phyloP scores from a whole-genome alignment of 2,888 invertebrate genomes.

The Metalampra italica region DNA sequence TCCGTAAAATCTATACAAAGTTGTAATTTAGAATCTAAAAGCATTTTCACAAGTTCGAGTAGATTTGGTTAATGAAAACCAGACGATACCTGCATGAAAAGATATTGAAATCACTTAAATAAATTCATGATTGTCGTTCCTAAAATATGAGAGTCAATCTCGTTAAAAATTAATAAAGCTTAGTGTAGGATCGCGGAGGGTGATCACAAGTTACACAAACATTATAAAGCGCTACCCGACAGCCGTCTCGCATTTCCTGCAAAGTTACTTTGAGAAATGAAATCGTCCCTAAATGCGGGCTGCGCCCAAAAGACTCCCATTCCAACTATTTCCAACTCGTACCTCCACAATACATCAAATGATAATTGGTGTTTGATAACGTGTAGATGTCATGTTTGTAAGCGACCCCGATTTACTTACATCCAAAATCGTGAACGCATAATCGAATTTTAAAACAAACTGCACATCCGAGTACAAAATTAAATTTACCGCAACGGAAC shows the following conservation, averaged over 20 bases:
- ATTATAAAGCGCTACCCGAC: constrained; percentile 11
- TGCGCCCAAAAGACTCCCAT: constrained; percentile 43
- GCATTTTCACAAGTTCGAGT: too few relatives aligned
- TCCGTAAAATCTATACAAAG: too few relatives aligned
- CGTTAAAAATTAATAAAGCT: constrained; percentile 18
- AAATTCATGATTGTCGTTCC: not conserved
- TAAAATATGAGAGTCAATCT: constrained; percentile 11
- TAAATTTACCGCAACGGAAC: constrained; percentile 43
- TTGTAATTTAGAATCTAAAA: too few relatives aligned
- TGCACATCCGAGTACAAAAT: constrained; percentile 36
- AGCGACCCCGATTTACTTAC: not conserved
- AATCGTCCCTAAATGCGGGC: constrained; percentile 36
- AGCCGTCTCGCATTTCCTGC: constrained; percentile 18
- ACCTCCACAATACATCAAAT: not conserved
- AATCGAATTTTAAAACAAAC: constrained; percentile 38
- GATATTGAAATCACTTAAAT: too few relatives aligned
- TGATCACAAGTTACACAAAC: constrained; percentile 8
- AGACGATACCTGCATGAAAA: too few relatives aligned
- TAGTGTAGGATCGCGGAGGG: constrained; percentile 1
- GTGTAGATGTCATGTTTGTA: too few relatives aligned
- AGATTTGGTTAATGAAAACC: too few relatives aligned
- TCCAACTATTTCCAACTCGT: constrained; percentile 27
- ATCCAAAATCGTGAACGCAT: constrained; percentile 1
- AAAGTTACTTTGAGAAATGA: constrained; percentile 58
- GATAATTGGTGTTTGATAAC: too few relatives aligned